Base-by-base conservation (phyloP, 2,888 invertebrate genomes). In the Zeuzera pyrina region DNA sequence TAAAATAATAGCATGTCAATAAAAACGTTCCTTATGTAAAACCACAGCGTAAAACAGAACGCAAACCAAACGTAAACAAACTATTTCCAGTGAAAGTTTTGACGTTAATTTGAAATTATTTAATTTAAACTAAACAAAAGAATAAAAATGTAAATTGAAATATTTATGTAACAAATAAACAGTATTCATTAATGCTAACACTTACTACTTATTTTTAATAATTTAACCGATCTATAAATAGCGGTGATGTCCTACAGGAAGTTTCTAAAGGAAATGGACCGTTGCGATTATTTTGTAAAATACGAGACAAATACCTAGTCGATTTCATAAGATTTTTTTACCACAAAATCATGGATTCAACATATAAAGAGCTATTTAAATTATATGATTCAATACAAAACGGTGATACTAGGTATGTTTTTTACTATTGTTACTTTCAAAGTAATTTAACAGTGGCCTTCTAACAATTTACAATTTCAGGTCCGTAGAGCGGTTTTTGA, bases 351-450 rank as follows among this genome's bases (percentile, higher is more conserved):
- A 81, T 81, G 79, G 74, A 72, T 42, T 65, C 77, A 30, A 52
- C 67, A 41, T 79, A 71, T 48, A 72, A 61, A 47, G 74, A 77
- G 42, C 56, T 79, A 31, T 83, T 81, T 50, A 85, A 87, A 46
- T 62, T 89, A 21, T 87, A 87, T 51, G 89, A 89, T 62, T 85
- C 88, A 30, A 84, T 89, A 36, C 88, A 89, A 60, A 87, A 87
- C 53, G 86, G 85, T 35, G 83, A 88, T 56, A 62, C 85, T 41
- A 81, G 84, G 88, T 88, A 79, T 49, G 66, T 65, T 31, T 34
- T 25, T 22, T 28, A 28, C n/a, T 19, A 31, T 24, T 37, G 8
- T 6, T 21, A 19, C 29, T 12, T 29, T 24, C 29, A 31, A 10
- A 30, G 16, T 22, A 13, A 27, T 29, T 28, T 33, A 16, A 16